phyloP scores from a whole-genome alignment of 2,888 invertebrate genomes.

The Theretra japonica region DNA sequence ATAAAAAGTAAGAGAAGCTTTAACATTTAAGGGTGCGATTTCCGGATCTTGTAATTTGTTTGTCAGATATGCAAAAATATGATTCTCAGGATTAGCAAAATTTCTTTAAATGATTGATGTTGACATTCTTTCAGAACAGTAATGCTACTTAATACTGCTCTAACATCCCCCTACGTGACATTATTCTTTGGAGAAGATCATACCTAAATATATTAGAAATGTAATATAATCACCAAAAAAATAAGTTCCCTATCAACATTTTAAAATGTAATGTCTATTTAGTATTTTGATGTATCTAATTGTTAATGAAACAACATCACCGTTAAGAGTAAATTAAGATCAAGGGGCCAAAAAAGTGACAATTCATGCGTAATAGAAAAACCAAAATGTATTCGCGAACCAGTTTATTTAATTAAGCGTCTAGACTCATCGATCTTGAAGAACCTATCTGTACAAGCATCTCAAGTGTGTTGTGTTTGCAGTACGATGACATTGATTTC shows the following conservation, averaged over 20 bases:
- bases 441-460: not conserved
- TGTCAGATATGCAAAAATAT: too few relatives aligned
- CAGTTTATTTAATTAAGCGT: slow-evolving; percentile 24
- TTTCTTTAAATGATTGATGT: too few relatives aligned
- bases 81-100: too few relatives aligned
- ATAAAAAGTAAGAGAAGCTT: not conserved
- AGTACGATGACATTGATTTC: slow-evolving; percentile 9
- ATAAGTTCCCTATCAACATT: too few relatives aligned
- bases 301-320: slow-evolving; percentile 1
- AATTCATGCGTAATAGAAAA: slow-evolving; percentile 24
- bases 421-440: slow-evolving; percentile 26
- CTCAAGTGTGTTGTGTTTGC: not conserved
- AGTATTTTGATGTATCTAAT: not conserved
- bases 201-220: too few relatives aligned
- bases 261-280: not conserved
- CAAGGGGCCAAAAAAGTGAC: slow-evolving; percentile 10
- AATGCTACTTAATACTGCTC: too few relatives aligned
- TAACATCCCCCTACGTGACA: too few relatives aligned
- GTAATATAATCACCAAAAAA: too few relatives aligned
- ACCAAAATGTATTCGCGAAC: slow-evolving; percentile 12
- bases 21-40: too few relatives aligned
- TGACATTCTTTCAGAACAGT: too few relatives aligned
- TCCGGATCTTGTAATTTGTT: too few relatives aligned
- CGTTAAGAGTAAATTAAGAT: slow-evolving; percentile 5
- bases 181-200: too few relatives aligned